Evolutionary conservation across 2,113 vertebrate genomes (phyloP), one percentile per base, ranked within the genome.

Genomic region (Erinaceus europaeus): DNA sequence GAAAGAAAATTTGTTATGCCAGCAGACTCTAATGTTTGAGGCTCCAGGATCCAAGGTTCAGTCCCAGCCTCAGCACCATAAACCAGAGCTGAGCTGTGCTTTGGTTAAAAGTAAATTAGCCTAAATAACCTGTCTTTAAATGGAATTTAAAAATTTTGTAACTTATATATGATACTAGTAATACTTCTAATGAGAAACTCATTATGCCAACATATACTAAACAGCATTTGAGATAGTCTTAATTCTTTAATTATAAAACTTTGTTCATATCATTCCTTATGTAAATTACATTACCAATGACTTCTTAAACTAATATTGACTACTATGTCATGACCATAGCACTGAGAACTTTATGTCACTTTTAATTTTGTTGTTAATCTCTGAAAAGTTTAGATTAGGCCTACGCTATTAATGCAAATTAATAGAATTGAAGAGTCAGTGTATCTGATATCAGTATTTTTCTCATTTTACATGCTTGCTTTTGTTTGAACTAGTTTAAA

Each of bases 211-310:
- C n/a, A n/a, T 52, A 53, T n/a, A 53, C 50, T 84, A 92, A 11
- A 4, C 84, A 27, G 64, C 88, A 29, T 59, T 62, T 88, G 65
- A 3, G 20, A 2, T 71, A 9, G 57, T 90, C 36, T 17, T 72
- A 90, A 40, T 48, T 86, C 17, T 79, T 81, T 65, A 32, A 5
- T 78, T 93, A 50, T 90, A 68, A 83, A n/a, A 0, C 7, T 52
- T 17, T 74, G 96, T 96, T 98, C 97, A 96, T 95, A 97, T 97
- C 95, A 97, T 98, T 97, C 90, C 93, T 93, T 93, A 94, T n/a
- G 75, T 94, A 96, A 95, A 97, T 81, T 94, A 95, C 83, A 96
- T 91, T 97, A 92, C 95, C 92, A 90, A 89, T 94, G 91, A n/a
- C 95, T 95, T 93, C 94, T 95, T 96, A 96, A 80, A 95, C 88